A percentile compares a stretch with the other conserved stretches of the same genome.
These are phyloP conservation scores for Enteromius treurensis DNA, from an alignment of 2,797 vertebrate species.

Conservation along the genomic window DNA sequence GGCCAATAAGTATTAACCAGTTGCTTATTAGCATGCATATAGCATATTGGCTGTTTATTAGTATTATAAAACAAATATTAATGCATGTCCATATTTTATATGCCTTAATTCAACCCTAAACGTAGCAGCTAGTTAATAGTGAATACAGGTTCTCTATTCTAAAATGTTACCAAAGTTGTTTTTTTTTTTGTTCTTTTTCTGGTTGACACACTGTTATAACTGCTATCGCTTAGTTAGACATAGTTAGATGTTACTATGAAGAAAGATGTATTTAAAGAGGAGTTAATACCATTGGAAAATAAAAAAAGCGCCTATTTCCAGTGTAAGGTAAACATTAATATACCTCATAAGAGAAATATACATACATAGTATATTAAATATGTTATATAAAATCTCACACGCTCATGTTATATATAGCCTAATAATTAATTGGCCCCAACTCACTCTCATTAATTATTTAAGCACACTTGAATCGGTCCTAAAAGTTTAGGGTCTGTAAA, in stretches of 20 bases:
- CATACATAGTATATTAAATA: no score
- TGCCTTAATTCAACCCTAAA: no score
- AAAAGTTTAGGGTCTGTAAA: background rate
- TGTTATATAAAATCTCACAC: no score
- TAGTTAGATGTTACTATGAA: constrained; percentile 68
- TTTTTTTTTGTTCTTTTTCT: constrained; percentile 59
- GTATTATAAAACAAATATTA: no score
- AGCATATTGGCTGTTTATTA: no score
- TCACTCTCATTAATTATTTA: background rate
- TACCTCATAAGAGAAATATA: background rate
- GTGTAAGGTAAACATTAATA: background rate
- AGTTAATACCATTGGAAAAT: background rate
- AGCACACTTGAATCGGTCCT: background rate
- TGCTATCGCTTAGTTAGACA: constrained; percentile 71
- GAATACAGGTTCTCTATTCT: no score
- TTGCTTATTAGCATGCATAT: no score
- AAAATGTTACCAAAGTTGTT: no score
- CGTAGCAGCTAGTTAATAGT: no score
- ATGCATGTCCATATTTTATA: no score
- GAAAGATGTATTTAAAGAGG: constrained; percentile 12
- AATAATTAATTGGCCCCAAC: background rate
- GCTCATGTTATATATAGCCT: background rate
- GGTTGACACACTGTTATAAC: constrained; percentile 57
- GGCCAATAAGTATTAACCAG: no score
- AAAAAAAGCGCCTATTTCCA: background rate